Conservation (phyloP, 2,888 invertebrate species). For the Caenorhabditis sp. region DNA sequence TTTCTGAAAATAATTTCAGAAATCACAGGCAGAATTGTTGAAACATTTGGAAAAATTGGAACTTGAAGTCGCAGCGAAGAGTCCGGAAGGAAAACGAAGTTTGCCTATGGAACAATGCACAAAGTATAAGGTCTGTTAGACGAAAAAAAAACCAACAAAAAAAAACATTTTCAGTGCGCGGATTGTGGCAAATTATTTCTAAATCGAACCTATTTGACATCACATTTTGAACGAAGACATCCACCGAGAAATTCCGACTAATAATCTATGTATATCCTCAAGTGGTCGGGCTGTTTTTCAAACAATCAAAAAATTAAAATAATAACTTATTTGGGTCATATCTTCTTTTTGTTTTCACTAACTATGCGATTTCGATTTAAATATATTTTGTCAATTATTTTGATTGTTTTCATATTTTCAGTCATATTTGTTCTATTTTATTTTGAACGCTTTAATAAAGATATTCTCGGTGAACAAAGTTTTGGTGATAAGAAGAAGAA, state of each 20-base stretch:
- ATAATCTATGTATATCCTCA: no score
- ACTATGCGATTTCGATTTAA: constrained; percentile 33
- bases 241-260: neutral
- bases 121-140: constrained; percentile 28
- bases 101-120: neutral
- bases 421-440: neutral
- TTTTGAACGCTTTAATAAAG: neutral
- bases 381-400: constrained; percentile 14
- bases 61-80: constrained; percentile 4
- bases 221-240: constrained; percentile 36
- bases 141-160: neutral
- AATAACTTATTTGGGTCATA: constrained; percentile 30
- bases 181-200: constrained; percentile 38
- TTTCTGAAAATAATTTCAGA: constrained; percentile 12
- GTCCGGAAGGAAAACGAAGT: constrained; percentile 10
- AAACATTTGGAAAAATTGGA: constrained; percentile 34
- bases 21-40: constrained; percentile 31
- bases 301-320: neutral
- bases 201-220: constrained; percentile 23
- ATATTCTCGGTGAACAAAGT: neutral
- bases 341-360: neutral
- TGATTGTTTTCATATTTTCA: constrained; percentile 18
- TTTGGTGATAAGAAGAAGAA: neutral
- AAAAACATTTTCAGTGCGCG: constrained; percentile 17
- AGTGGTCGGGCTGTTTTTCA: no score